A percentile compares a stretch with the other conserved stretches of the same genome.
Evolutionary conservation across 2,113 vertebrate species (phyloP).

Genomic region (Todiramphus chloris): DNA sequence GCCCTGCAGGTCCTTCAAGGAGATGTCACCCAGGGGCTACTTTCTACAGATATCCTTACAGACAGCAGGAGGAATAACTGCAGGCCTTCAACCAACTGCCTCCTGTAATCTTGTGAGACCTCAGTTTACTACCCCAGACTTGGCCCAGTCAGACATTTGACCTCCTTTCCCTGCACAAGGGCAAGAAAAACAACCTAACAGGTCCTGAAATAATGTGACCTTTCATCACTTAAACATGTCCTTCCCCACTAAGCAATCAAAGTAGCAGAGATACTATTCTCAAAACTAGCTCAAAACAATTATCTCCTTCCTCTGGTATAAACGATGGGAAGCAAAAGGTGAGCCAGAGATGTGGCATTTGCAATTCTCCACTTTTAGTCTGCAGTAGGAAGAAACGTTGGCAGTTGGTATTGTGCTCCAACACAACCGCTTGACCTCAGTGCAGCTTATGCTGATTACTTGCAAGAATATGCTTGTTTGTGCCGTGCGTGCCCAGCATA

Average conservation of each 20-base stretch:
- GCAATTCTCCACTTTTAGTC: background rate
- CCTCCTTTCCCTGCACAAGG: background rate
- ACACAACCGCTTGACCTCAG: conserved; percentile 6
- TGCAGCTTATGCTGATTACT: conserved; percentile 26
- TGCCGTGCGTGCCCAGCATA: background rate
- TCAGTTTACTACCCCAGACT: background rate
- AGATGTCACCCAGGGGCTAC: background rate
- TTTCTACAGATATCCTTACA: background rate
- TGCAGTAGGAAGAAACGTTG: background rate
- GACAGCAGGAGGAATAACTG: background rate
- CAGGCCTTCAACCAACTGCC: background rate
- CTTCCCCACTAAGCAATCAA: background rate
- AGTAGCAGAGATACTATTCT: background rate
- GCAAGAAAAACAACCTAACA: background rate
- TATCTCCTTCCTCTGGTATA: background rate
- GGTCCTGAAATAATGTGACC: background rate
- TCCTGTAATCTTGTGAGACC: background rate
- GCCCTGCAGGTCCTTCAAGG: background rate
- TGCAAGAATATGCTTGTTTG: background rate
- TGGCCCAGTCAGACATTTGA: background rate
- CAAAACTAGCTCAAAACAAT: background rate
- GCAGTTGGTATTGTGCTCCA: background rate
- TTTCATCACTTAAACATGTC: background rate
- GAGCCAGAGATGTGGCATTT: background rate
- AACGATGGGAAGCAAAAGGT: background rate